A percentile compares a stretch with the other conserved stretches of the same genome.
Evolutionary conservation across 2,888 invertebrate species (phyloP).

Genomic region (Oligia fasciuncula): DNA sequence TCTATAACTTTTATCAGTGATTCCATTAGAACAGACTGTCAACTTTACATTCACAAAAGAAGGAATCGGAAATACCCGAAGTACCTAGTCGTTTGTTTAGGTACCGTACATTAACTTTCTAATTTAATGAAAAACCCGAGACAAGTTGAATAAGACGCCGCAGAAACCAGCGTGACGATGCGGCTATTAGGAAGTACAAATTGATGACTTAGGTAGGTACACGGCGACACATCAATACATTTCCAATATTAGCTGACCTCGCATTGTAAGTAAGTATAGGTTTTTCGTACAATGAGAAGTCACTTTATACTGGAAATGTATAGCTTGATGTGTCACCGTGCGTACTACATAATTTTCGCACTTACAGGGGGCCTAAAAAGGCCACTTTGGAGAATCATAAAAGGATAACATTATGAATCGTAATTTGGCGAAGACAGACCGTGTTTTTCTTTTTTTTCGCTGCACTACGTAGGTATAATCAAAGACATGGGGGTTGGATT

Average conservation of each 20-base stretch:
- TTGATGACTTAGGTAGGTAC: no score
- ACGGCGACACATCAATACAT: neutral
- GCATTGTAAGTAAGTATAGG: no score
- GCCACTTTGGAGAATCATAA: no score
- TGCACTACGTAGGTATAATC: no score
- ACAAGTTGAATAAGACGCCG: constrained; percentile 2
- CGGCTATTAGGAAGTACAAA: neutral
- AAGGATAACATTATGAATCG: no score
- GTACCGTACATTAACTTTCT: constrained; percentile 39
- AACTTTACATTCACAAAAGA: constrained; percentile 21
- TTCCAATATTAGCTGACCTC: neutral
- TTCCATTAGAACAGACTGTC: neutral
- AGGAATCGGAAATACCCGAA: constrained; percentile 28
- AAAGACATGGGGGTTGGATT: no score
- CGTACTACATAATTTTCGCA: neutral
- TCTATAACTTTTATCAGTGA: neutral
- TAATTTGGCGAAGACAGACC: no score
- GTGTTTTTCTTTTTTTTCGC: no score
- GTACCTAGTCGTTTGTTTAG: neutral
- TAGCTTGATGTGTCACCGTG: no score
- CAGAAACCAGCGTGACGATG: constrained; percentile 2
- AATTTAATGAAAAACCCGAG: constrained; percentile 21
- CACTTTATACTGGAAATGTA: no score
- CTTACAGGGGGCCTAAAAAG: no score
- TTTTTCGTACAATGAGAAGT: no score